Evolutionary conservation across 1,140 invertebrate species (phyloP).

Genomic region (Tetramorium simillimum): DNA sequence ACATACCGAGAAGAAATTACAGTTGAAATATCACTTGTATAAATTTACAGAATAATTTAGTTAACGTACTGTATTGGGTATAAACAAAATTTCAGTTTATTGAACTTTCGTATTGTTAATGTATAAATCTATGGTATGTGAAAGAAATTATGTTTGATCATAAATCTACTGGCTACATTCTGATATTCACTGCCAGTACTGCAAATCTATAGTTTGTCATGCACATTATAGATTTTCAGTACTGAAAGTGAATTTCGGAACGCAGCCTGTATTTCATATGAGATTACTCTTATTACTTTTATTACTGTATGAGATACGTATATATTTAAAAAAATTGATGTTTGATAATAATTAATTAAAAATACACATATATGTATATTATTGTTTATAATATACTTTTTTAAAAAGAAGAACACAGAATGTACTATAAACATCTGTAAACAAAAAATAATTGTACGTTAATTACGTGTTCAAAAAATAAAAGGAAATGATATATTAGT

Average conservation of each 20-base stretch:
- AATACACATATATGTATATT: not conserved
- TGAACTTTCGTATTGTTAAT: not conserved
- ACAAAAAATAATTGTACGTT: not conserved
- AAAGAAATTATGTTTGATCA: not conserved
- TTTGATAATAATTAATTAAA: slow-evolving; percentile 9
- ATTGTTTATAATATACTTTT: not conserved
- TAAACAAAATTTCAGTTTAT: not conserved
- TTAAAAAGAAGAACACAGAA: not conserved
- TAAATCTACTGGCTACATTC: not conserved
- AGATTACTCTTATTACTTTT: too few species aligned
- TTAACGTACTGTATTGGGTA: not conserved
- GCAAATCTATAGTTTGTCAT: too few species aligned
- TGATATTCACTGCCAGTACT: too few species aligned
- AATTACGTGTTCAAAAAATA: not conserved
- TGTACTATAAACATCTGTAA: not conserved
- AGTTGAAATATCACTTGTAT: not conserved
- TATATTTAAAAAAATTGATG: not conserved
- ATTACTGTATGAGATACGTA: not conserved
- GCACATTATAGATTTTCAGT: too few species aligned
- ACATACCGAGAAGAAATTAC: not conserved
- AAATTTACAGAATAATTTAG: not conserved
- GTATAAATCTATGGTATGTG: not conserved
- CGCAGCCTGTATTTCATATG: too few species aligned
- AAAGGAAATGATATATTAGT: not conserved
- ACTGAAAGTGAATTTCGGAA: too few species aligned